These are phyloP conservation scores for Drosophila nigricruria DNA, from an alignment of 2,888 invertebrate species.

Conservation along the genomic window DNA sequence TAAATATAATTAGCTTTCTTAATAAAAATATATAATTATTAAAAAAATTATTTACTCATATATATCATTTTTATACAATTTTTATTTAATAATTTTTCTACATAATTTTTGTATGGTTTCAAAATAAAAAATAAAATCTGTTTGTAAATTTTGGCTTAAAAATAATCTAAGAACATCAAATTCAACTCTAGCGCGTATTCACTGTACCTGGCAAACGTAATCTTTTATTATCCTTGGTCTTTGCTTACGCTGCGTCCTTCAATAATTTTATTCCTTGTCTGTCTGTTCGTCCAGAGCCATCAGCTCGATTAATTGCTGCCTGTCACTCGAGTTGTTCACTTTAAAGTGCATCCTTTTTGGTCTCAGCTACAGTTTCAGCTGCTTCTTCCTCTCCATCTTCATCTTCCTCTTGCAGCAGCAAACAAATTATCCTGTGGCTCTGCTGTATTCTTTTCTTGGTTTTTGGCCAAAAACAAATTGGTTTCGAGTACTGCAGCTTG, in stretches of 20 bases:
- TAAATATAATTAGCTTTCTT: too few species aligned
- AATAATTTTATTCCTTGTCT: conserved; percentile 43
- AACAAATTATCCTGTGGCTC: conserved; percentile 44
- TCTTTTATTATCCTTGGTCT: conserved; percentile 53
- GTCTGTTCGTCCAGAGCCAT: conserved; percentile 21
- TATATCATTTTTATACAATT: not conserved
- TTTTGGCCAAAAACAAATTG: conserved; percentile 45
- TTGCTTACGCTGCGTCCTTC: conserved; percentile 52
- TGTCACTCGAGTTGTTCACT: conserved; percentile 49
- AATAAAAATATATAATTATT: too few species aligned
- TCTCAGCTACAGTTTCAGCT: not conserved
- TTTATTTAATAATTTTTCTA: not conserved
- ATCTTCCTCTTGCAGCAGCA: conserved; percentile 18
- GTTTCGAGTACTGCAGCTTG: conserved; percentile 34
- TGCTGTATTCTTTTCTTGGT: conserved; percentile 13
- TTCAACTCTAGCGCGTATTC: not conserved
- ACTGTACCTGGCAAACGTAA: conserved; percentile 33
- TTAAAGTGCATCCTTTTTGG: conserved; percentile 38
- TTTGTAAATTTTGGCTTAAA: not conserved
- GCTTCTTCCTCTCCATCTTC: not conserved
- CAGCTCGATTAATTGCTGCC: conserved; percentile 67
- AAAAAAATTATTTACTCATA: too few species aligned
- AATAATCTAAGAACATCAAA: not conserved
- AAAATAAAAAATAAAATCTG: not conserved
- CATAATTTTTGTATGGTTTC: too few species aligned